These are phyloP conservation scores for Halcyon badia DNA, from an alignment of 2,797 vertebrate species.

Conservation along the genomic window DNA sequence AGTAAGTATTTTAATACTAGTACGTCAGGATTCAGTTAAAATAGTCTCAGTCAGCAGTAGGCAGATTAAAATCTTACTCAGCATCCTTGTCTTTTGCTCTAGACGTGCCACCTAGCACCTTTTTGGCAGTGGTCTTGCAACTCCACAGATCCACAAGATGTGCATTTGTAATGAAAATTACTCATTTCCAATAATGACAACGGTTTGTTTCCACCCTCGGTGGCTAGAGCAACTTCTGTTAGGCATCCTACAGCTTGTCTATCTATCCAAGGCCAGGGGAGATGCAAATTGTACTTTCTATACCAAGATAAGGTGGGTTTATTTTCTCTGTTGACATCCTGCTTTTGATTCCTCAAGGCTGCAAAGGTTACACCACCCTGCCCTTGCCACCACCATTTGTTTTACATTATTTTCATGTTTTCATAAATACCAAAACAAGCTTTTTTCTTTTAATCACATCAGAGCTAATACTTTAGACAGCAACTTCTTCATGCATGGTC, in stretches of 20 bases:
- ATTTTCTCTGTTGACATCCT: slow-evolving; percentile 11
- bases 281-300: neutral
- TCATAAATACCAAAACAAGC: neutral
- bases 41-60: neutral
- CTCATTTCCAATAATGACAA: neutral
- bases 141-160: neutral
- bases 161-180: neutral
- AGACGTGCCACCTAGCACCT: neutral
- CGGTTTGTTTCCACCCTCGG: neutral
- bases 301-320: slow-evolving; percentile 6
- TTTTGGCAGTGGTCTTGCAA: neutral
- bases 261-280: neutral
- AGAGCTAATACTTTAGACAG: neutral
- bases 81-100: neutral
- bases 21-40: neutral
- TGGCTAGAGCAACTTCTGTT: neutral
- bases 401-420: neutral
- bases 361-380: neutral
- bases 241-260: neutral
- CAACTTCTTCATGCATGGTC: neutral
- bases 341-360: neutral
- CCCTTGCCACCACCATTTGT: neutral
- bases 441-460: neutral
- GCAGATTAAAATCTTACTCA: neutral
- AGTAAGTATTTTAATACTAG: neutral